Evolutionary conservation across 2,888 invertebrate species (phyloP).

Genomic region (Xylocampa areola): DNA sequence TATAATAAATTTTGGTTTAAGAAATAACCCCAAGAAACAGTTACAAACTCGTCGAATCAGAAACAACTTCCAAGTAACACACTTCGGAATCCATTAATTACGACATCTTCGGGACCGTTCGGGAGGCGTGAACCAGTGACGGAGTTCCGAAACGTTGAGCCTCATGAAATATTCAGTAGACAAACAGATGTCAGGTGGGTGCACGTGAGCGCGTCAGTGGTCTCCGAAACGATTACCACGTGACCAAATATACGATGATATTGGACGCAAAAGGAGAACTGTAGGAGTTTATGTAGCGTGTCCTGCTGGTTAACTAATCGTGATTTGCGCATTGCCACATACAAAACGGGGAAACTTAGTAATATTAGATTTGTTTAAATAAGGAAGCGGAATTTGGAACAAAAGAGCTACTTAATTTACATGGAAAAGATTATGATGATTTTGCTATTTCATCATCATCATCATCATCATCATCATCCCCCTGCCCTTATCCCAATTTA

Average conservation of each 20-base stretch:
- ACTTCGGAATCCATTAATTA: constrained; percentile 50
- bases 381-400: too few relatives aligned
- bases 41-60: constrained; percentile 30
- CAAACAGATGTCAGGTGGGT: constrained; percentile 56
- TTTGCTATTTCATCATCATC: too few relatives aligned
- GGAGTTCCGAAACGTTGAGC: constrained; percentile 36
- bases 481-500: too few relatives aligned
- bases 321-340: too few relatives aligned
- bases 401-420: too few relatives aligned
- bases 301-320: too few relatives aligned
- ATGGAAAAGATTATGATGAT: too few relatives aligned
- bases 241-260: constrained; percentile 43
- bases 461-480: too few relatives aligned
- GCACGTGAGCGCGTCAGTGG: constrained; percentile 33
- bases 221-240: constrained; percentile 45
- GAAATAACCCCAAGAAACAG: constrained; percentile 1
- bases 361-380: too few relatives aligned
- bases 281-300: neutral
- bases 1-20: neutral
- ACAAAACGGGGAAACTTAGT: too few relatives aligned
- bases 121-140: constrained; percentile 24
- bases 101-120: constrained; percentile 29
- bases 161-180: constrained; percentile 66
- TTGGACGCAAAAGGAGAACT: constrained; percentile 14
- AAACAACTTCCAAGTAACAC: constrained; percentile 39